Conservation (phyloP, 1,140 invertebrate genomes). For the Amphibalanus amphitrite region DNA sequence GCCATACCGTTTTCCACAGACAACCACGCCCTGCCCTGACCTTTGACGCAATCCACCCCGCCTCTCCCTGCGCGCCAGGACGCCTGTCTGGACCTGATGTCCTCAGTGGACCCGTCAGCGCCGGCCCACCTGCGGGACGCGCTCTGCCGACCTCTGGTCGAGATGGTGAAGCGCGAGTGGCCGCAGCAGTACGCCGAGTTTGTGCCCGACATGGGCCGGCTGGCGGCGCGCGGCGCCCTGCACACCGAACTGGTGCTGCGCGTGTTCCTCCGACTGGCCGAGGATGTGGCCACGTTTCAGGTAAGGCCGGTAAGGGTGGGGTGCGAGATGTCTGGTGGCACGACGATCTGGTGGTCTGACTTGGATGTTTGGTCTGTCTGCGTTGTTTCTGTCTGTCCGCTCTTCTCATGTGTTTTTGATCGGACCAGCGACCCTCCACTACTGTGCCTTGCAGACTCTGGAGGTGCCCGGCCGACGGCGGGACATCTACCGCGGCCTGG, state of each 20-base stretch:
- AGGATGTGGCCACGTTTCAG: conserved; percentile 72
- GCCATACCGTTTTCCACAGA: too few species aligned
- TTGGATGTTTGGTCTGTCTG: too few species aligned
- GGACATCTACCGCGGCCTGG: conserved; percentile 71
- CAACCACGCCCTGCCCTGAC: too few species aligned
- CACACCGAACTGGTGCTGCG: conserved; percentile 74
- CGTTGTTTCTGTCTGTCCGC: too few species aligned
- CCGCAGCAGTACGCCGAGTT: conserved; percentile 84
- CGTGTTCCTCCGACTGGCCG: conserved; percentile 66
- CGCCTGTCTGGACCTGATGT: background rate
- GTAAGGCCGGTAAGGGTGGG: conserved; percentile 33
- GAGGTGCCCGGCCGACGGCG: conserved; percentile 48
- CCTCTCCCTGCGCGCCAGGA: too few species aligned
- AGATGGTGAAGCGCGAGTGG: conserved; percentile 90
- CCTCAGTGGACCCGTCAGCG: conserved; percentile 27
- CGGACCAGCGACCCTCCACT: too few species aligned
- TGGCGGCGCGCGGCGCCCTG: conserved; percentile 50
- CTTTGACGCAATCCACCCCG: too few species aligned
- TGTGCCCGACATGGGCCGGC: conserved; percentile 48
- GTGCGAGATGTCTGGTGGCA: conserved; percentile 3
- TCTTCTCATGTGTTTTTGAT: too few species aligned
- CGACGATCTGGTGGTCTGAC: too few species aligned
- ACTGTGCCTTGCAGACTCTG: conserved; percentile 23
- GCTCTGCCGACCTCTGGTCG: conserved; percentile 68
- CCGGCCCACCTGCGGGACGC: conserved; percentile 63